Evolutionary conservation across 2,113 vertebrate genomes (phyloP), one percentile per base, ranked within the genome.

Genomic region (Ameiurus melas): DNA sequence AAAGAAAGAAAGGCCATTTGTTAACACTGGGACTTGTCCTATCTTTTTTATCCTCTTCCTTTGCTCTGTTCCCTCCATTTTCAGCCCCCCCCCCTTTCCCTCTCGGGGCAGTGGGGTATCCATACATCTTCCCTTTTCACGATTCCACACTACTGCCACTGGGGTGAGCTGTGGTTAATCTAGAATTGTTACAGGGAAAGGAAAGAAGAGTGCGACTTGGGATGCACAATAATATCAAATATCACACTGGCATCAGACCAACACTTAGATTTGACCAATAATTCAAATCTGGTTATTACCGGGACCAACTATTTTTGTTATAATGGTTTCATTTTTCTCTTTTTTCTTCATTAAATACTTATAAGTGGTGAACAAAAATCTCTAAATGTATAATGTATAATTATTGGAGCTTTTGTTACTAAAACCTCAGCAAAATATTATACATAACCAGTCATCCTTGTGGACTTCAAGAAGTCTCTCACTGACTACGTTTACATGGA

Each of bases 1-100:
- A 80, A 87, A 86, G 88, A 89, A 92, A 91, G 89, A 87, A 85
- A 86, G 86, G 68, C 89, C 90, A 92, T 93, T 93, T 93, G 91
- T 92, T 92, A 92, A 93, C 90, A 91, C 84, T 87, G 85, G 85
- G 90, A 81, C 86, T 89, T 89, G 87, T 91, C 85, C 90, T 70
- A 79, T 89, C 85, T 85, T 84, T 89, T 86, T 83, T 79, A 66
- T 81, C 81, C 82, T 51, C 86, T 84, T 87, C 80, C 43, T 85
- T 89, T 60, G 25, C 58, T 90, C 87, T 71, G 83, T 87, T 89
- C 83, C 71, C 60, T 85, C 78, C 62, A 36, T 86, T 80, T 80
- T 51, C 79, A 39, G 8, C 85, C 39, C n/a, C 53, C 39, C n/a
- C 53, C 84, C 71, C 22, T 75, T 60, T 82, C 20, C 85, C 33